These are phyloP conservation scores for Falco columbarius DNA, from an alignment of 2,797 vertebrate genomes.

Conservation along the genomic window DNA sequence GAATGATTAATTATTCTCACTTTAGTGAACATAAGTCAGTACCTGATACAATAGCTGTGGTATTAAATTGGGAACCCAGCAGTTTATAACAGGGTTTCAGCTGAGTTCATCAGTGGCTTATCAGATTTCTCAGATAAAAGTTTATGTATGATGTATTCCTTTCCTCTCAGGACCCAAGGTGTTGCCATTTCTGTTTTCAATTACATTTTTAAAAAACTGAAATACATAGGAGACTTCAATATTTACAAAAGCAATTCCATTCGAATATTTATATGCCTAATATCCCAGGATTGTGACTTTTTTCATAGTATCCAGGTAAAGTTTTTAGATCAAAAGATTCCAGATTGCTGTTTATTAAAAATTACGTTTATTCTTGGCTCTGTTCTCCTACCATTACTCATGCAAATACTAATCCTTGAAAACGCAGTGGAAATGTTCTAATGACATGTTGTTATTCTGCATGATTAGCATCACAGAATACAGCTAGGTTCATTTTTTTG, in stretches of 20 bases:
- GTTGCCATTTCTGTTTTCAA: not conserved
- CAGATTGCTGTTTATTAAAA: not conserved
- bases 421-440: not conserved
- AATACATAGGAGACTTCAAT: not conserved
- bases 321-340: not conserved
- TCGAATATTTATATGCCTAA: not conserved
- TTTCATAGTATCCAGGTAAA: not conserved
- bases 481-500: not conserved
- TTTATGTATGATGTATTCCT: not conserved
- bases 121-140: not conserved
- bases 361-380: not conserved
- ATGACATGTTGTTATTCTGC: not conserved
- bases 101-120: not conserved
- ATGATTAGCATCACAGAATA: not conserved
- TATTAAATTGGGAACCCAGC: not conserved
- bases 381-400: not conserved
- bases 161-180: not conserved
- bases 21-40: not conserved
- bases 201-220: not conserved
- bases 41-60: not conserved
- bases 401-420: not conserved
- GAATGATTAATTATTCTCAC: not conserved
- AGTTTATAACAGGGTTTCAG: not conserved
- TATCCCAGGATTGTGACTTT: not conserved
- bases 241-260: not conserved